These are phyloP conservation scores for Selene dorsalis DNA, from an alignment of 2,797 vertebrate species.

Conservation along the genomic window DNA sequence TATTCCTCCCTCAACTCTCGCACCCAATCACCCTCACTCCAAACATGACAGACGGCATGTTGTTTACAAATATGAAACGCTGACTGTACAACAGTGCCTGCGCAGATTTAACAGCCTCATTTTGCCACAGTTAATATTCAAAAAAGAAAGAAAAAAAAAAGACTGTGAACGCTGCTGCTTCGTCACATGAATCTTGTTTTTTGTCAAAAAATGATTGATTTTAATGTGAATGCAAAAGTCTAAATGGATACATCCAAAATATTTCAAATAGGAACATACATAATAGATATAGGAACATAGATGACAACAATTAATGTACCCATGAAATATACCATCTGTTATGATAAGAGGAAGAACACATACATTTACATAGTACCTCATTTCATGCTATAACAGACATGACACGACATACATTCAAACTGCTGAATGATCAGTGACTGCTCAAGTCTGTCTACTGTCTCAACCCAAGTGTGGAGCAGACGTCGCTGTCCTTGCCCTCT, in stretches of 20 bases:
- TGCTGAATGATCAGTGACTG: not conserved
- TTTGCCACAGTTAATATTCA: slow-evolving; percentile 13
- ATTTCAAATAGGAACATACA: not conserved
- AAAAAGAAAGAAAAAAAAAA: not conserved
- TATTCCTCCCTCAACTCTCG: slow-evolving; percentile 60
- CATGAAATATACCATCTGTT: not conserved
- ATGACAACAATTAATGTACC: not conserved
- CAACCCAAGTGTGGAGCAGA: not conserved
- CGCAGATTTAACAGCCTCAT: slow-evolving; percentile 30
- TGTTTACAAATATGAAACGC: slow-evolving; percentile 63
- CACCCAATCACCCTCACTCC: slow-evolving; percentile 58
- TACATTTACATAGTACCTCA: not conserved
- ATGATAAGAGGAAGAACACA: too few relatives aligned
- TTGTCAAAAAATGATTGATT: not conserved
- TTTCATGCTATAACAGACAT: not conserved
- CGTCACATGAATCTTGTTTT: not conserved
- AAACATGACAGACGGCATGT: slow-evolving; percentile 53
- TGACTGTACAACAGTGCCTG: slow-evolving; percentile 11
- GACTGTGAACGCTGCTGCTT: too few relatives aligned
- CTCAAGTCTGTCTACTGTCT: too few relatives aligned
- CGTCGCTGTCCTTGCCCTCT: not conserved
- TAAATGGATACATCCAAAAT: not conserved
- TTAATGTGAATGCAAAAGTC: not conserved
- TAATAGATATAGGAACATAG: not conserved
- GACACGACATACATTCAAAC: too few relatives aligned